These are phyloP conservation scores for Trachelipus rathkii DNA, from an alignment of 1,140 invertebrate species.

Conservation along the genomic window DNA sequence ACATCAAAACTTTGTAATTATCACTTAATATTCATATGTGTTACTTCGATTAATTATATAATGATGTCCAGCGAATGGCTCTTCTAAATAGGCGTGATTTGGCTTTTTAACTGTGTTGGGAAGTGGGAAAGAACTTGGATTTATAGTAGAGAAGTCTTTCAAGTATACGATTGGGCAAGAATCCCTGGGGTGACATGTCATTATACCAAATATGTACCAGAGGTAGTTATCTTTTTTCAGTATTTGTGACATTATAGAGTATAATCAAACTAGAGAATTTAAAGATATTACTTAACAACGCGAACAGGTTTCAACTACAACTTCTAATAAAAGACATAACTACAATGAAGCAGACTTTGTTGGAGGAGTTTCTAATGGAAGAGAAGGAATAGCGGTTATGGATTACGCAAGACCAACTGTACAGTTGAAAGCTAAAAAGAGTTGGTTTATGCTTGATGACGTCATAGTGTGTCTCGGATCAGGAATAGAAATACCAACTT, in stretches of 20 bases:
- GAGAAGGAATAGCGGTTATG: constrained; percentile 18
- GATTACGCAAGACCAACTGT: constrained; percentile 14
- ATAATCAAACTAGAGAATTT: no score
- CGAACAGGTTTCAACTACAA: constrained; percentile 13
- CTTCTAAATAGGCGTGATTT: constrained; percentile 13
- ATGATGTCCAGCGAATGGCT: no score
- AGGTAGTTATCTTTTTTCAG: background rate
- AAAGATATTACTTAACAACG: no score
- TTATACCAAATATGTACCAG: background rate
- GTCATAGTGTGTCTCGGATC: constrained; percentile 21
- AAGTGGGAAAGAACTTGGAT: constrained; percentile 19
- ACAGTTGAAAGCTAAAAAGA: constrained; percentile 21
- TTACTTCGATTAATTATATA: no score
- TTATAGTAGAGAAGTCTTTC: constrained; percentile 18
- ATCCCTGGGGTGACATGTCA: constrained; percentile 22
- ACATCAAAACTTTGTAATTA: no score
- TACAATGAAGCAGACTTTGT: constrained; percentile 14
- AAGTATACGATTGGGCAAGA: constrained; percentile 22
- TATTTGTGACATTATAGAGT: no score
- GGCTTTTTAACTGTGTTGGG: constrained; percentile 21
- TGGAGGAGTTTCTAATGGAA: constrained; percentile 17
- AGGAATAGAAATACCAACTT: background rate
- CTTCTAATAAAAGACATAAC: background rate
- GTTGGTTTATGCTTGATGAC: constrained; percentile 25
- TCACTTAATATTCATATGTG: no score